Base-by-base conservation (phyloP, 2,113 vertebrate species). In the Corythaeola cristata region DNA sequence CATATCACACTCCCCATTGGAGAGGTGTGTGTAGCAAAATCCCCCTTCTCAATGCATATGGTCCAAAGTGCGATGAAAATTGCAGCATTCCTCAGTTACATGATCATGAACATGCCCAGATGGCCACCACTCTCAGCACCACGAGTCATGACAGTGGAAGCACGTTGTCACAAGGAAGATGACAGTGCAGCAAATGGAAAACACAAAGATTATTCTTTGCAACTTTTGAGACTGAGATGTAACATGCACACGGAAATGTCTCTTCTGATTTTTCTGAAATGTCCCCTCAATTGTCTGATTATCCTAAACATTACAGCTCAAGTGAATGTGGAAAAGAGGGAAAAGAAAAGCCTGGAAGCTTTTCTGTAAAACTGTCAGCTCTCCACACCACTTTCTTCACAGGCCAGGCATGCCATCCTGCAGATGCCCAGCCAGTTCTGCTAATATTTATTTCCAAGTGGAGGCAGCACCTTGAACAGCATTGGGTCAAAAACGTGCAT, bases 141-240 rank as follows among this genome's bases (percentile, higher is more conserved):
- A 0, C 2, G 15, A 85, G 16, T 47, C 15, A 1, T 12, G 39
- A 15, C 52, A 44, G 44, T 14, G 24, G 55, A 74, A 39, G 32
- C 17, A 23, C 0, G 0, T 6, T 69, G n/a, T 37, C n/a, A 64
- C 0, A 0, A 60, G 64, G 50, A 85, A 77, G 33, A 58, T 24
- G 55, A 90, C 35, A 39, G n/a, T 23, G 30, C 64, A 88, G 45
- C 18, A 62, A 20, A 18, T 0, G 20, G 55, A 62, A 44, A 10
- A 49, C 45, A 44, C 23, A 53, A 55, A 60, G 45, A 64, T 78
- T 53, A 23, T 49, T 44, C 23, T 37, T 53, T 5, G 18, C 47
- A 44, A 30, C 21, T 88, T 63, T 88, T 58, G 47, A 66, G 69
- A 28, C 2, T 68, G 68, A 59, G 28, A 28, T 12, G 20, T 28